A percentile compares a stretch with the other conserved stretches of the same genome.
Conservation (phyloP, 2,797 vertebrate species). For the Momotus momota region DNA sequence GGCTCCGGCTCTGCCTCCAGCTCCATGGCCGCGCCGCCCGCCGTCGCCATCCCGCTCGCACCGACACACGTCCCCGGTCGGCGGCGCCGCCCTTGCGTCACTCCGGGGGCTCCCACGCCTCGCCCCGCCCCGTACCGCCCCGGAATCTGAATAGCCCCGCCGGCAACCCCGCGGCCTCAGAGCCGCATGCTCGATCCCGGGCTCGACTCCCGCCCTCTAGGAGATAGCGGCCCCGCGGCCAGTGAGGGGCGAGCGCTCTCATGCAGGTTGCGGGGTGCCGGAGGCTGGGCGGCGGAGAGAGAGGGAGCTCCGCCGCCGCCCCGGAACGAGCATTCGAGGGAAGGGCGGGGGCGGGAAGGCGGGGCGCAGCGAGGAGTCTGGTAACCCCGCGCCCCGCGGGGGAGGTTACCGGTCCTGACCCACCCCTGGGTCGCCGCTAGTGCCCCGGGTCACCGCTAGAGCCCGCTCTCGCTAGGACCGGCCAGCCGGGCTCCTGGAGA, state of each 20-base stretch:
- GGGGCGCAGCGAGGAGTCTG: background rate
- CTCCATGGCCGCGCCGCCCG: background rate
- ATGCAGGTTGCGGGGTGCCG: conserved; percentile 1
- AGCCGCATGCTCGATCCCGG: background rate
- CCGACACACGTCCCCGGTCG: background rate
- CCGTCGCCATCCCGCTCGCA: background rate
- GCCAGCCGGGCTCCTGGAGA: no score
- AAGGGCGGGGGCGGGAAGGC: background rate
- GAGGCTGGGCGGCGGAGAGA: no score
- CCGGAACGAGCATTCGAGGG: background rate
- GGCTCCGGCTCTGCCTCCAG: background rate
- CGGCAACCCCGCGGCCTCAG: fast-evolving
- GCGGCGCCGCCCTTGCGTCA: background rate
- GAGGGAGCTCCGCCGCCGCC: background rate
- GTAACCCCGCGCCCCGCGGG: no score
- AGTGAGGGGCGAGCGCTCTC: no score
- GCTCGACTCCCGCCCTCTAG: background rate
- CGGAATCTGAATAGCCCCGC: conserved; percentile 9
- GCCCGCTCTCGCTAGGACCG: fast-evolving
- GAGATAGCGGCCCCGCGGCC: fast-evolving
- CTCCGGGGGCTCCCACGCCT: background rate
- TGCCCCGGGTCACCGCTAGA: fast-evolving
- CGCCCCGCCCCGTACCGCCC: background rate
- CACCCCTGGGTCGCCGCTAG: no score
- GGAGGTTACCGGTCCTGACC: no score